A percentile compares a stretch with the other conserved stretches of the same genome.
These are phyloP conservation scores for Tribolium freemani DNA, from an alignment of 2,888 invertebrate genomes.

Conservation along the genomic window DNA sequence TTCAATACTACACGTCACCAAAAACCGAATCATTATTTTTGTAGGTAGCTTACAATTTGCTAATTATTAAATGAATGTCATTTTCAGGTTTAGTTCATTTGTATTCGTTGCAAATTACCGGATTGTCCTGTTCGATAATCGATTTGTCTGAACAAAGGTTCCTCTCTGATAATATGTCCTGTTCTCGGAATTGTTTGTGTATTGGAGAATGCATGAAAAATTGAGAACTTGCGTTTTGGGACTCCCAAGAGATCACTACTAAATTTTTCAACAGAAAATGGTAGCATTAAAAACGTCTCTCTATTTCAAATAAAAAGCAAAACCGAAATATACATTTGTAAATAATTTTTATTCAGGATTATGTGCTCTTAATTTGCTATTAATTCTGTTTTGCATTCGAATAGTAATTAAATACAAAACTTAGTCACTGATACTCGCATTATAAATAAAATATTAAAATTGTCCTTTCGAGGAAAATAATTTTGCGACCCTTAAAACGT, in stretches of 20 bases:
- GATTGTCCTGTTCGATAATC: neutral
- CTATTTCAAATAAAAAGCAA: too few species aligned
- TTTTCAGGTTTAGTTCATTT: neutral
- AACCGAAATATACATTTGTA: too few species aligned
- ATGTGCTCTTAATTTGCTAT: too few species aligned
- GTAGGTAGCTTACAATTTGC: neutral
- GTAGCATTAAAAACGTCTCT: too few species aligned
- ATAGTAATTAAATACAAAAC: too few species aligned
- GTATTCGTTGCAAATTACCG: neutral
- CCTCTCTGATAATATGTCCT: neutral
- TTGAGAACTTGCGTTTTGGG: neutral
- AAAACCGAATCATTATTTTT: neutral
- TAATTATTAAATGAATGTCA: neutral
- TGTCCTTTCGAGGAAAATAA: too few species aligned
- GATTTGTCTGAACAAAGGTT: neutral
- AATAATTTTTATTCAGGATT: too few species aligned
- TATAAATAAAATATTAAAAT: too few species aligned
- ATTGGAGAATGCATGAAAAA: neutral
- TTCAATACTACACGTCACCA: neutral
- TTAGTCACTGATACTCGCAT: too few species aligned
- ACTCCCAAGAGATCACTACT: neutral
- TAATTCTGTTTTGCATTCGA: too few species aligned
- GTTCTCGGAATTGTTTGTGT: neutral
- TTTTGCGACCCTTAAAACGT: neutral
- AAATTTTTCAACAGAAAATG: neutral